Evolutionary conservation across 2,797 vertebrate genomes (phyloP), one percentile per base, ranked within the genome.

Genomic region (Mastacembelus armatus): DNA sequence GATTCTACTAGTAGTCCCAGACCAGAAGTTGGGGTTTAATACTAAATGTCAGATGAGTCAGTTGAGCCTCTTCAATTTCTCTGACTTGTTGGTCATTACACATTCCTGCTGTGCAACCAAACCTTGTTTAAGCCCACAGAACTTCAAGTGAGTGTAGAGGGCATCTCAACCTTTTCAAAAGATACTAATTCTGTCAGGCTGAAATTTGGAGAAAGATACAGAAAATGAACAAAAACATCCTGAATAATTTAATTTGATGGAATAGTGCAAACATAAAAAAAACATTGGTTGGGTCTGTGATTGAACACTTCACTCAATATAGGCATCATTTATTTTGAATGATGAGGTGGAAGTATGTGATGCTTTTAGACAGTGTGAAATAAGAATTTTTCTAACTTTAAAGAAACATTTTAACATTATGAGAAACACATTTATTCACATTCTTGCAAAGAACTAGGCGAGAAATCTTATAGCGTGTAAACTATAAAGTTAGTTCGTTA

Each of bases 81-180:
- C 12, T 58, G 24, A 49, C 33, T n/a, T n/a, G n/a, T n/a, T n/a
- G n/a, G n/a, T 30, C 32, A 4, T 42, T 62, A 27, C 33, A 66
- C 62, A 24, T 11, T 35, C 12, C 29, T 42, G 3, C 26, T 65
- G 24, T 19, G 9, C 36, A 21, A 19, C 15, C 15, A 19, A 48
- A 50, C 4, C n/a, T 29, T 18, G 9, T 12, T 61, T 10, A 52
- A 38, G 18, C 26, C 10, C 48, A 12, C 3, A 29, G 6, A 59
- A 21, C 4, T 36, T 35, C 2, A 7, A 8, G 24, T 5, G 2
- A 26, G 3, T 26, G 24, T 26, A 29, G 27, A 18, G 18, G 35
- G 19, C 48, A 44, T 38, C 24, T 14, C 5, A n/a, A 44, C 29
- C 4, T 18, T 69, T 18, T 11, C 10, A 14, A 33, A 39, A 5